Conservation (phyloP, 2,888 invertebrate genomes). For the Rhynchonema sp. region DNA sequence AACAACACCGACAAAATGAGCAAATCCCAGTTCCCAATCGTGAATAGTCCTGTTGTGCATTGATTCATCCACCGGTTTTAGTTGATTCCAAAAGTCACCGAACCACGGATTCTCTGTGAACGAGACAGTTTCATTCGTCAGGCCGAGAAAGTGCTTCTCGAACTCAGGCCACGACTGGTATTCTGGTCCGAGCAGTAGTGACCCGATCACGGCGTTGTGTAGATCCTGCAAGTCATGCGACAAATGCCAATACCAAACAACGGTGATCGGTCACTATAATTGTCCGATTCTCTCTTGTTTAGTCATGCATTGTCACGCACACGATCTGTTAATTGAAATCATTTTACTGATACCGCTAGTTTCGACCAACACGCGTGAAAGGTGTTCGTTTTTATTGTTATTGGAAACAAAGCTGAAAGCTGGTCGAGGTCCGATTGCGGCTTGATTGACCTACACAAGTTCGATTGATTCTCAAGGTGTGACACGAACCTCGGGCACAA, state of each 20-base stretch:
- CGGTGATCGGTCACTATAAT: too few relatives aligned
- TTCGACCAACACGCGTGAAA: too few relatives aligned
- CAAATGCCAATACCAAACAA: too few relatives aligned
- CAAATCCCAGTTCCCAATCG: not conserved
- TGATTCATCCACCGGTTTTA: not conserved
- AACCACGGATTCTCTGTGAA: not conserved
- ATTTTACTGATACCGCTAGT: too few relatives aligned
- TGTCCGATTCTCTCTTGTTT: too few relatives aligned
- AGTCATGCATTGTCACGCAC: not conserved
- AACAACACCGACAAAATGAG: not conserved
- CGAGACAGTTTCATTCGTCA: not conserved
- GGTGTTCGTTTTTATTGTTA: too few relatives aligned
- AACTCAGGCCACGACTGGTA: not conserved
- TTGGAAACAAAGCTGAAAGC: too few relatives aligned
- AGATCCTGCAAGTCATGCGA: too few relatives aligned
- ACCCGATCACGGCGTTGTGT: too few relatives aligned
- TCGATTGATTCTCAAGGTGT: too few relatives aligned
- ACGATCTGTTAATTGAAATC: slow-evolving; percentile 8
- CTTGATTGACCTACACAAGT: too few relatives aligned
- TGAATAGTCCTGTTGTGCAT: not conserved
- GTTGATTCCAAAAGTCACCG: not conserved
- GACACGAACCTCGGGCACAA: not conserved
- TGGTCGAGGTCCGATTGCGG: too few relatives aligned
- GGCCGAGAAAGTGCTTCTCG: not conserved
- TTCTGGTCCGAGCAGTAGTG: not conserved